Conservation (phyloP, 1,140 invertebrate species). For the Heterodera schachtii region DNA sequence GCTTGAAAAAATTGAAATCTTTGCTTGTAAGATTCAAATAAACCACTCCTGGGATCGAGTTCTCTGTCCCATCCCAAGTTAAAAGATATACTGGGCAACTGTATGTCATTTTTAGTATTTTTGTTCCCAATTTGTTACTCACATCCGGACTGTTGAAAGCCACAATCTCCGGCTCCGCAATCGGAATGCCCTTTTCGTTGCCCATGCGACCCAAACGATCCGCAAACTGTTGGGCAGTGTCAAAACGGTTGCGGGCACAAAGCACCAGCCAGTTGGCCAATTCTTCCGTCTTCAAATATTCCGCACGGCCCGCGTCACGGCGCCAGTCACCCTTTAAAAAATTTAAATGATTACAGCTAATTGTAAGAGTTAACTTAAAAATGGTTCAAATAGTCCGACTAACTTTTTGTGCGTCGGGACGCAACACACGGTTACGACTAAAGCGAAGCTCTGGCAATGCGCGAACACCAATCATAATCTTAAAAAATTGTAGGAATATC, state of each 20-base stretch:
- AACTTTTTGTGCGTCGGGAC: neutral
- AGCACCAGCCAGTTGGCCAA: constrained; percentile 22
- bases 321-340: constrained; percentile 22
- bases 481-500: neutral
- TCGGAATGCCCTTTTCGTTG: constrained; percentile 28
- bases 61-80: too few species aligned
- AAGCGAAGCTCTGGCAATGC: constrained; percentile 13
- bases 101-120: too few species aligned
- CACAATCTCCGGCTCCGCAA: constrained; percentile 25
- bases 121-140: neutral
- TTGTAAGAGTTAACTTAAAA: too few species aligned
- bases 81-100: too few species aligned
- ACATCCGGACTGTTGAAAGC: constrained; percentile 24
- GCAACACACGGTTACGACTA: constrained; percentile 1
- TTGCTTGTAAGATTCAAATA: too few species aligned
- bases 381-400: neutral
- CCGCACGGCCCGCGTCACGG: constrained; percentile 15
- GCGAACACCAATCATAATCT: constrained; percentile 24
- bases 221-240: neutral
- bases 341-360: too few species aligned
- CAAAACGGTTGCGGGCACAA: neutral
- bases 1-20: too few species aligned
- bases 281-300: neutral
- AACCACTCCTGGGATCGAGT: too few species aligned
- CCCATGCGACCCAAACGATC: constrained; percentile 13